A percentile compares a stretch with the other conserved stretches of the same genome.
These are phyloP conservation scores for Melanerpes aurifrons DNA, from an alignment of 2,113 vertebrate species.

Conservation along the genomic window DNA sequence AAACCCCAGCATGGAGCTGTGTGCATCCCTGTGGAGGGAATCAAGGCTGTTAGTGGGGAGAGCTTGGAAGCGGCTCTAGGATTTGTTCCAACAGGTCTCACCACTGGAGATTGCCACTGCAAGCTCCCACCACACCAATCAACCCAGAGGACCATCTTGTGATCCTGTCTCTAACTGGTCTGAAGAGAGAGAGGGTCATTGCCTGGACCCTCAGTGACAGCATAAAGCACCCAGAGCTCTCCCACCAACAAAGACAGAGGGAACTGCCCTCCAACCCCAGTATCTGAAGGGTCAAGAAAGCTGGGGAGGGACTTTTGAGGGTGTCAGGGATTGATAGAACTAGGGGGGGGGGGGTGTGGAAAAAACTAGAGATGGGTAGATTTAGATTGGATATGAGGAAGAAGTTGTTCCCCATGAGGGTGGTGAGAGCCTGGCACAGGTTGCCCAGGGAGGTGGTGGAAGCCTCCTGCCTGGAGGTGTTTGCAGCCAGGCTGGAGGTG, in stretches of 20 bases:
- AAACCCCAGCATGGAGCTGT: background rate
- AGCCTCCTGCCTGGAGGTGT: too few relatives aligned
- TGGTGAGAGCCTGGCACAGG: too few relatives aligned
- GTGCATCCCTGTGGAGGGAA: background rate
- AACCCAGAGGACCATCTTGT: background rate
- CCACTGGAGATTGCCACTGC: background rate
- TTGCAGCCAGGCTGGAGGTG: too few relatives aligned
- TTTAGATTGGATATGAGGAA: too few relatives aligned
- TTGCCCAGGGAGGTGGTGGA: too few relatives aligned
- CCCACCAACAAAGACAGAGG: background rate
- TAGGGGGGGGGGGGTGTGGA: too few relatives aligned
- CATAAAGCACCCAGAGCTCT: background rate
- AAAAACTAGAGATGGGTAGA: too few relatives aligned
- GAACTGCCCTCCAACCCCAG: background rate
- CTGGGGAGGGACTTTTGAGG: too few relatives aligned
- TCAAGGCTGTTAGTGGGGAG: background rate
- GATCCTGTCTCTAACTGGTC: background rate
- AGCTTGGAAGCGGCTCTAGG: background rate
- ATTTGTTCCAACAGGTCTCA: background rate
- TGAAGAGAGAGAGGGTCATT: background rate
- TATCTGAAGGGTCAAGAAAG: too few relatives aligned
- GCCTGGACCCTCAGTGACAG: background rate
- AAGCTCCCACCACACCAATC: background rate
- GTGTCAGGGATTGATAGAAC: too few relatives aligned
- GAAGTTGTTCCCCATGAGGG: too few relatives aligned